These are phyloP conservation scores for Triplophysa bombifrons DNA, from an alignment of 2,797 vertebrate species.

Conservation along the genomic window DNA sequence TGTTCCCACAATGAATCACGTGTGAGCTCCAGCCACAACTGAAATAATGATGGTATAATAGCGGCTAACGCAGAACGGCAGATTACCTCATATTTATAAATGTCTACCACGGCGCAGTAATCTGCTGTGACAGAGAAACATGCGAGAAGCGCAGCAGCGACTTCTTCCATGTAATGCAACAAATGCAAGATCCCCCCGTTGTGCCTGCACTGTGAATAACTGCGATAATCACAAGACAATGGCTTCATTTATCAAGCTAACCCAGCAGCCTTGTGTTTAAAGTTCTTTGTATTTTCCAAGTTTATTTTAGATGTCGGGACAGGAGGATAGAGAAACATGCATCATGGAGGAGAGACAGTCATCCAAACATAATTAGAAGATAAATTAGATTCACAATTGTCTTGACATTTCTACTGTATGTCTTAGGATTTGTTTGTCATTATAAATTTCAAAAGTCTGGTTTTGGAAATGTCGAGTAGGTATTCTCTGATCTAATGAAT, in stretches of 20 bases:
- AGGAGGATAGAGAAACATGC: slow-evolving; percentile 15
- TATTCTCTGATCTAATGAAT: background rate
- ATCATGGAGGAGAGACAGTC: slow-evolving; percentile 4
- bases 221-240: slow-evolving; percentile 79
- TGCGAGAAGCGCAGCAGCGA: slow-evolving; percentile 67
- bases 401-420: background rate
- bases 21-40: slow-evolving; percentile 62
- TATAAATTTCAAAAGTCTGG: background rate
- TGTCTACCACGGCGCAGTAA: slow-evolving; percentile 71
- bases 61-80: slow-evolving; percentile 66
- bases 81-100: slow-evolving; percentile 79
- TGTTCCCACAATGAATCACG: slow-evolving; percentile 76
- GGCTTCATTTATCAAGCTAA: slow-evolving; percentile 76
- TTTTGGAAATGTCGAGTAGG: background rate
- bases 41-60: slow-evolving; percentile 81
- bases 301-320: slow-evolving; percentile 36
- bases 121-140: slow-evolving; percentile 74
- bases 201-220: slow-evolving; percentile 77
- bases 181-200: slow-evolving; percentile 72
- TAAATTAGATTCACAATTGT: slow-evolving; percentile 2
- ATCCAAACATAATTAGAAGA: slow-evolving; percentile 16
- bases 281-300: slow-evolving; percentile 34
- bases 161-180: slow-evolving; percentile 75
- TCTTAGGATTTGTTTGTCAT: background rate
- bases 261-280: slow-evolving; percentile 41